Evolutionary conservation across 37 sponge, comb jelly and placozoan species (phyloP), one percentile per base, ranked within the genome.

Genomic region (Spongilla lacustris): DNA sequence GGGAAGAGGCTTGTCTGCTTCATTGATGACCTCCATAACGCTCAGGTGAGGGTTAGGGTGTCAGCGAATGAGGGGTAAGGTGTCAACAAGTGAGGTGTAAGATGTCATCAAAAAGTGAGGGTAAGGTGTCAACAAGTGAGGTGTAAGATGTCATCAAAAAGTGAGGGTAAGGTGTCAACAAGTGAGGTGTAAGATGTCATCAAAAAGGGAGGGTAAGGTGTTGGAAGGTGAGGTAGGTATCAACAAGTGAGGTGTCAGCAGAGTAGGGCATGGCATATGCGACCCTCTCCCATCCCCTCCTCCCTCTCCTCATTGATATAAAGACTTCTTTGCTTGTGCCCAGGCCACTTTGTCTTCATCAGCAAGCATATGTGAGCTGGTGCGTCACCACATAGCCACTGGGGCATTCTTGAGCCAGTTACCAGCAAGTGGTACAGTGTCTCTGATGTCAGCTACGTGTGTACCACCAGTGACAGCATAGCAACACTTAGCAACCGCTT

Each of bases 1-100:
- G 29, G 81, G 36, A 86, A 79, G 88, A 88, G 73, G 41, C 74
- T 95, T 27, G 33, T 95, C 32, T 83, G 85, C 70, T 80, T 93
- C 19, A 34, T 95, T 17, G 96, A 95, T 80, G 91, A 93, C 73
- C 58, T 93, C 35, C 91, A 95, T 38, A 78, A 87, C 67, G 37
- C 76, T 22, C 30, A 90, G 77, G 86, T 88, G 72, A 72, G 32
- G 22, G 36, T 76, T 29, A 76, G 77, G 25, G 41, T 41, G 6
- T 41, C 41, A 41, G 41, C 41, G 3, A 6, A 41, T 41, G 41
- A 41, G 41, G 41, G 41, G 3, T 3, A 41, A 6, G 41, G 41
- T 41, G 6, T 41, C 41, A 41, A 6, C 6, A 9, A 6, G 6
- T 41, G 41, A 41, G 41, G 41, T 3, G 3, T 9, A 41, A 41